These are phyloP conservation scores for Synchiropus splendidus DNA, from an alignment of 2,113 vertebrate species.

Conservation along the genomic window DNA sequence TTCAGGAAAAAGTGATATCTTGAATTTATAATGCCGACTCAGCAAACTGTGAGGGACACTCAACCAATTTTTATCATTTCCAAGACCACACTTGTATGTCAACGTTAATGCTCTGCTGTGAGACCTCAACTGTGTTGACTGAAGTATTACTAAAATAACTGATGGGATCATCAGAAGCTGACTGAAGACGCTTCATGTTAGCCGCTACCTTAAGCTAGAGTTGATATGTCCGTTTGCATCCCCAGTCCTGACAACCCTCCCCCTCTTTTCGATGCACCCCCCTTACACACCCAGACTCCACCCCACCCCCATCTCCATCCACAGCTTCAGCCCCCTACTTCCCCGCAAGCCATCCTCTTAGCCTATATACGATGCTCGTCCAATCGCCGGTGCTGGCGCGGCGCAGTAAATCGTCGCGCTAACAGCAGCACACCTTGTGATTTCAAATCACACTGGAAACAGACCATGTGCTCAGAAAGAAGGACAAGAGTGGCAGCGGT, in stretches of 20 bases:
- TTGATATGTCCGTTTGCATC: no score
- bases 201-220: no score
- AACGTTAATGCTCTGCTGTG: no score
- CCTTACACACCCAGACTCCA: slow-evolving; percentile 37
- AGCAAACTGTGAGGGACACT: no score
- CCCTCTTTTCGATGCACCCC: slow-evolving; percentile 15
- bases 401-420: slow-evolving; percentile 22
- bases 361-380: slow-evolving; percentile 56
- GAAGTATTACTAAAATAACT: no score
- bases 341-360: slow-evolving; percentile 53
- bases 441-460: slow-evolving; percentile 14
- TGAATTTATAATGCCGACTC: no score
- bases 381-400: slow-evolving; percentile 33
- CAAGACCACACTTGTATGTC: no score
- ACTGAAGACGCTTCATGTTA: no score
- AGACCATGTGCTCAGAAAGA: slow-evolving; percentile 28
- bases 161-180: no score
- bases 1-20: no score
- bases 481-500: slow-evolving; percentile 18
- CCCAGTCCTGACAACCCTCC: slow-evolving; percentile 27
- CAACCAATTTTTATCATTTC: no score
- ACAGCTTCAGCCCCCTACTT: slow-evolving; percentile 37
- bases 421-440: not conserved
- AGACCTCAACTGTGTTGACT: no score
- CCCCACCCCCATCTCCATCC: slow-evolving; percentile 51